Conservation (phyloP, 2,113 vertebrate species). For the Danionella cerebrum region DNA sequence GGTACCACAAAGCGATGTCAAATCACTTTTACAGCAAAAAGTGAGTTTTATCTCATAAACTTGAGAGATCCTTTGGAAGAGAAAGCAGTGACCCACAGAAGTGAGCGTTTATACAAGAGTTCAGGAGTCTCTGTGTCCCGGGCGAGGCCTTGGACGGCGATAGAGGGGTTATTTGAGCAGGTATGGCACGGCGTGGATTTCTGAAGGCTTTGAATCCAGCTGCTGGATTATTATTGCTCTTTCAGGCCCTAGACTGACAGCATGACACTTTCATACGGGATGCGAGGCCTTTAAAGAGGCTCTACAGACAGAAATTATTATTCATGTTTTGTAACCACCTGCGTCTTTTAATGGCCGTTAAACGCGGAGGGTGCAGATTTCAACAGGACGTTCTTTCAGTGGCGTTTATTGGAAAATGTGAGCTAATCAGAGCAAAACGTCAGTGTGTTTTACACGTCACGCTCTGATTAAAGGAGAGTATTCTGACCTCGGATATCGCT, state of each 20-base stretch:
- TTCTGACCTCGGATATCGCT: no score
- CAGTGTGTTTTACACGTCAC: background rate
- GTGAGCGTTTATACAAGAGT: conserved; percentile 46
- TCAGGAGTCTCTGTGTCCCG: conserved; percentile 38
- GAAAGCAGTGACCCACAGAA: conserved; percentile 47
- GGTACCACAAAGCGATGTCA: no score
- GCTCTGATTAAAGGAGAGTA: background rate
- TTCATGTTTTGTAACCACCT: conserved; percentile 17
- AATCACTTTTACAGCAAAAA: background rate
- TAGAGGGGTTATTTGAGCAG: conserved; percentile 32
- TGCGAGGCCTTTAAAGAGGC: conserved; percentile 43
- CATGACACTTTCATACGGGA: conserved; percentile 54
- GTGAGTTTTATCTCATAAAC: conserved; percentile 60
- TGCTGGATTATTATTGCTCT: conserved; percentile 50
- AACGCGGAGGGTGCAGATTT: background rate
- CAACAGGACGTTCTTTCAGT: background rate
- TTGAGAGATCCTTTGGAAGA: conserved; percentile 40
- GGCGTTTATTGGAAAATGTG: background rate
- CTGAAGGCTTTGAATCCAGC: conserved; percentile 52
- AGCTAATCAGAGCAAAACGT: background rate
- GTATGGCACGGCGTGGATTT: conserved; percentile 39
- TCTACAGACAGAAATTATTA: conserved; percentile 30
- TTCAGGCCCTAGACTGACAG: conserved; percentile 46
- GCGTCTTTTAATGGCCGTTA: conserved; percentile 27
- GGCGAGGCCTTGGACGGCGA: background rate